phyloP scores from a whole-genome alignment of 2,888 invertebrate species.

The Nemoura dubitans region DNA sequence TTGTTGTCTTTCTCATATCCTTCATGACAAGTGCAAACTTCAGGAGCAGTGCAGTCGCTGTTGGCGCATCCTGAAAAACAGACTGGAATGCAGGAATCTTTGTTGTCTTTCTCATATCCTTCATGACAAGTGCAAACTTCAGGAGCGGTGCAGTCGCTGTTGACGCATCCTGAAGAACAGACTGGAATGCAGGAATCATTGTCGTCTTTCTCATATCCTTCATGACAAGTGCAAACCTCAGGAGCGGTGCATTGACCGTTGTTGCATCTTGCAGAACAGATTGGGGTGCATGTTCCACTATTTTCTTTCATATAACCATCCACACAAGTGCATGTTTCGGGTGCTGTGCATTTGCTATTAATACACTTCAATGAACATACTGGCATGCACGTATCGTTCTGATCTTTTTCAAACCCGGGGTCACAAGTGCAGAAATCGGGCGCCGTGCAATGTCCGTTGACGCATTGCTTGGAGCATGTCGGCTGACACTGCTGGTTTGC shows the following conservation, averaged over 20 bases:
- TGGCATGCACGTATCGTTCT: conserved; percentile 53
- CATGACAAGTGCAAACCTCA: conserved; percentile 61
- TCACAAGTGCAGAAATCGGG: conserved; percentile 50
- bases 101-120: too few species aligned
- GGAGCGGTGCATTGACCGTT: conserved; percentile 59
- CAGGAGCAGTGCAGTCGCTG: too few species aligned
- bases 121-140: too few species aligned
- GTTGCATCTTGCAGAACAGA: conserved; percentile 55
- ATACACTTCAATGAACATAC: conserved; percentile 43
- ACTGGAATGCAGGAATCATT: not conserved
- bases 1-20: too few species aligned
- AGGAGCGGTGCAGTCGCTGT: too few species aligned
- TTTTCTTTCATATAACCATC: conserved; percentile 46
- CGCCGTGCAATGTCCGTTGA: conserved; percentile 44
- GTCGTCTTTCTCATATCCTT: conserved; percentile 56
- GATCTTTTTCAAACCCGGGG: conserved; percentile 49
- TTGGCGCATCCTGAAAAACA: too few species aligned
- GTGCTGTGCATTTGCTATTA: conserved; percentile 49
- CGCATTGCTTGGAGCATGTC: not conserved
- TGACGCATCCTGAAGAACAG: conserved; percentile 29
- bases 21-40: too few species aligned
- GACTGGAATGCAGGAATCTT: too few species aligned
- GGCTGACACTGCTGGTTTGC: conserved; percentile 31
- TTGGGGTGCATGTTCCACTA: conserved; percentile 54
- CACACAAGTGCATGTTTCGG: conserved; percentile 52